Evolutionary conservation across 2,113 vertebrate species (phyloP), one percentile per base, ranked within the genome.

Genomic region (Psittacara wagleri): DNA sequence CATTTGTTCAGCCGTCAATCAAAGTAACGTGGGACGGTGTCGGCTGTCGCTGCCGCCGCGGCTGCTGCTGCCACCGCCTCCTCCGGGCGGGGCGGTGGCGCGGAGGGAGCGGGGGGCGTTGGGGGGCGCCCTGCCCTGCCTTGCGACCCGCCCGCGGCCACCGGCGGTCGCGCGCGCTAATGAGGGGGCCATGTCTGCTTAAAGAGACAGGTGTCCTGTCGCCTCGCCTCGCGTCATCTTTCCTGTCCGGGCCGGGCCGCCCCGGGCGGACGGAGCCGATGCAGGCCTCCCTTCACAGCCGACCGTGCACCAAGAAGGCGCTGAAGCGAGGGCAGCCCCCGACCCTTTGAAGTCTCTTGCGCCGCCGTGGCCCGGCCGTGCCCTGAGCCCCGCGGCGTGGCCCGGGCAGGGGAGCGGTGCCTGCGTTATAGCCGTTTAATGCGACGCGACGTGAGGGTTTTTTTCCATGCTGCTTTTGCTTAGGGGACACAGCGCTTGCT

Each of bases 1-100:
- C 98, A 97, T 98, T 98, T 98, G 98, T 98, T 98, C 96, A 96
- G 84, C 98, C 98, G 99, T 99, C 99, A 99, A 98, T 99, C 99
- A 99, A 99, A 99, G 98, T 99, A 99, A 99, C 99, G 99, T 99
- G 99, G 98, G 98, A 54, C 76, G 91, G 94, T 64, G 90, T 92
- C 86, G 75, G 83, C 90, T 72, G 90, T 75, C 57, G 88, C 83
- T 10, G 88, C 86, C 22, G 81, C 85, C 14, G 84, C 80, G 2
- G 80, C 55, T 10, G 68, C 86, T 28, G 74, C 48, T 7, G 41
- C 68, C 67, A 3, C 68, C 68, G 35, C 69, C 31, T 80, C 88
- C 91, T 88, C 92, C 93, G 88, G 79, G 95, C 87, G 62, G 95
- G 95, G 97, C 74, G 97, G 96, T 93, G 96, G 87, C 79, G 83